Evolutionary conservation across 2,797 vertebrate genomes (phyloP), one percentile per base, ranked within the genome.

Genomic region (Eupleurogrammus muticus): DNA sequence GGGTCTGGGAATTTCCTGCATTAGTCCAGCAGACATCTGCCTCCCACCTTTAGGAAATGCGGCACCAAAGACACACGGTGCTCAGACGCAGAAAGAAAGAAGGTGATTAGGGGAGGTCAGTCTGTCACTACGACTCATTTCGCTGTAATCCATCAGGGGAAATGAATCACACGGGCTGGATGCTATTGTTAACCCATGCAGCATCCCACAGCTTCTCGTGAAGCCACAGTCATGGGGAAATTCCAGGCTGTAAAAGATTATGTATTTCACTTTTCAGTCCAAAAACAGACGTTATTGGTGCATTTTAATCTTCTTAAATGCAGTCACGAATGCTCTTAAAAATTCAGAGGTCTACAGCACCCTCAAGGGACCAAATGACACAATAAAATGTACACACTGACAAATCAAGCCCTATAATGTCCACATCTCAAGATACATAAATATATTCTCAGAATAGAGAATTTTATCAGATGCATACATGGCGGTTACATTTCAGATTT

Each of bases 131-230:
- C 36, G 85, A 88, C 59, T 88, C 83, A 80, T 46, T 75, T 67
- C n/a, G 35, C 75, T 77, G 68, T 55, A 50, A 59, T 70, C 54
- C 40, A 55, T 74, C 40, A 13, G 35, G n/a, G 63, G 58, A 72
- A 76, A 78, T 83, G 44, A 88, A 69, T 88, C 84, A 74, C 79
- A 81, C 2, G 2, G 64, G 55, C n/a, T 24, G 73, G 35, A 78
- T 61, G 65, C 70, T 73, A 71, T n/a, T 62, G 49, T 75, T 72
- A 70, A 63, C 36, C 53, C 55, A 19, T 4, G 48, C 36, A 44
- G 17, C 16, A 20, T 62, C 68, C 60, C 54, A 35, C 36, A 76
- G 50, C 21, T 36, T 50, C 58, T 47, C 7, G 2, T 19, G 9
- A 54, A 50, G 40, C 5, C 17, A 51, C 13, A 17, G 28, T 7